These are phyloP conservation scores for Lacanobia oleracea DNA, from an alignment of 2,888 invertebrate genomes.

Conservation along the genomic window DNA sequence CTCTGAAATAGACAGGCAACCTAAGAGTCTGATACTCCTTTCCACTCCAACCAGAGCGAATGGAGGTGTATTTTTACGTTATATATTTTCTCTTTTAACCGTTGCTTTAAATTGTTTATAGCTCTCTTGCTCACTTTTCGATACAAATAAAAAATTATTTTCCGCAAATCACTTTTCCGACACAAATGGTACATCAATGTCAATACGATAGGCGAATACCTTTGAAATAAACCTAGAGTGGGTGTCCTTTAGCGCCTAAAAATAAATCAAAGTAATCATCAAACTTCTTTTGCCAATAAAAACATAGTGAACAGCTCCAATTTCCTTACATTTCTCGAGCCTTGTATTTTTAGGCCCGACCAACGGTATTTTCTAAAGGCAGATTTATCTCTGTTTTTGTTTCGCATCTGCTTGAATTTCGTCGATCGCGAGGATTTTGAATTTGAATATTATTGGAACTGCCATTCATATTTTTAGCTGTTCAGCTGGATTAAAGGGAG, in stretches of 20 bases:
- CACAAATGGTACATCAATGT: slow-evolving; percentile 6
- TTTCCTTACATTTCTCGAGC: slow-evolving; percentile 64
- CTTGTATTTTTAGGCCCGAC: slow-evolving; percentile 67
- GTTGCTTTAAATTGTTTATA: background rate
- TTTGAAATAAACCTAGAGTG: background rate
- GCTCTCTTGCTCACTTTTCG: background rate
- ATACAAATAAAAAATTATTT: background rate
- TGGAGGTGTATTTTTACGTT: background rate
- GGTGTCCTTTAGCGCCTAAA: slow-evolving; percentile 12
- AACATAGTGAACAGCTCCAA: slow-evolving; percentile 66
- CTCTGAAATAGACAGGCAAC: no score
- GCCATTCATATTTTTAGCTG: slow-evolving; percentile 58
- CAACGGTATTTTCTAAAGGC: slow-evolving; percentile 51
- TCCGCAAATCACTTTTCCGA: background rate
- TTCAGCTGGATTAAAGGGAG: slow-evolving; percentile 38
- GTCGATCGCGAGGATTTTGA: slow-evolving; percentile 58
- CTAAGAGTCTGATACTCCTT: no score
- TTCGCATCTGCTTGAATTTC: slow-evolving; percentile 61
- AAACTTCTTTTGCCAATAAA: slow-evolving; percentile 55
- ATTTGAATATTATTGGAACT: slow-evolving; percentile 63
- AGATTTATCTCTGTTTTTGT: slow-evolving; percentile 68
- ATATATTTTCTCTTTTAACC: background rate
- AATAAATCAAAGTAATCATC: slow-evolving; percentile 57
- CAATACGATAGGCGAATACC: background rate
- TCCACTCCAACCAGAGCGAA: no score